A percentile compares a stretch with the other conserved stretches of the same genome.
These are phyloP conservation scores for Megaustenia siamemsis DNA, from an alignment of 2,888 invertebrate genomes.

Conservation along the genomic window DNA sequence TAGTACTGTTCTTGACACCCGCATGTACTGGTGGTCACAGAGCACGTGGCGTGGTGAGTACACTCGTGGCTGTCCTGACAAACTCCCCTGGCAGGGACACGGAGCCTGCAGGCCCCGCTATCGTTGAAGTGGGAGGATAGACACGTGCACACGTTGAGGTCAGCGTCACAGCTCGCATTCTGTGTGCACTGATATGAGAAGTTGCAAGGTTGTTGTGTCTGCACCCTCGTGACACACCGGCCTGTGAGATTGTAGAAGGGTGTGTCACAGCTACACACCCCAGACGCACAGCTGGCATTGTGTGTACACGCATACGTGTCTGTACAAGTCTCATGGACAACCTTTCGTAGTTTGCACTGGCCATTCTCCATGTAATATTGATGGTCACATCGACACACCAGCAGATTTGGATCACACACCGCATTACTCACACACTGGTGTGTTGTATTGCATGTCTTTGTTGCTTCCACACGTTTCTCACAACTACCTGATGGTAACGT, in stretches of 20 bases:
- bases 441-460: constrained; percentile 7
- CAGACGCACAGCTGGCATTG: constrained; percentile 36
- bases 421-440: constrained; percentile 47
- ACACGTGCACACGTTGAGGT: constrained; percentile 33
- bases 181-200: constrained; percentile 52
- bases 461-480: constrained; percentile 27
- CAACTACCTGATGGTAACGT: constrained; percentile 14
- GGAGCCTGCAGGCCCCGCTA: constrained; percentile 30
- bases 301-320: constrained; percentile 52
- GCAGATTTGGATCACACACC: constrained; percentile 4
- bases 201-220: constrained; percentile 41
- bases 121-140: constrained; percentile 43
- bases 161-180: constrained; percentile 36
- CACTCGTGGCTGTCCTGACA: constrained; percentile 48
- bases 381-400: constrained; percentile 29
- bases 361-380: constrained; percentile 43
- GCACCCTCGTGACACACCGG: constrained; percentile 23
- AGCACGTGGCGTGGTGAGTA: constrained; percentile 51
- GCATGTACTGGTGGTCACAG: constrained; percentile 6
- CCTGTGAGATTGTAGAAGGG: constrained; percentile 29
- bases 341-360: constrained; percentile 33
- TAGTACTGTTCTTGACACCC: constrained; percentile 47
- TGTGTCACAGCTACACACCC: constrained; percentile 29
- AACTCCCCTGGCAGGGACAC: background rate
- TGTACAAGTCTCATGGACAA: constrained; percentile 36